A percentile compares a stretch with the other conserved stretches of the same genome.
These are phyloP conservation scores for Tridacna gigas DNA, from an alignment of 2,888 invertebrate species.

Conservation along the genomic window DNA sequence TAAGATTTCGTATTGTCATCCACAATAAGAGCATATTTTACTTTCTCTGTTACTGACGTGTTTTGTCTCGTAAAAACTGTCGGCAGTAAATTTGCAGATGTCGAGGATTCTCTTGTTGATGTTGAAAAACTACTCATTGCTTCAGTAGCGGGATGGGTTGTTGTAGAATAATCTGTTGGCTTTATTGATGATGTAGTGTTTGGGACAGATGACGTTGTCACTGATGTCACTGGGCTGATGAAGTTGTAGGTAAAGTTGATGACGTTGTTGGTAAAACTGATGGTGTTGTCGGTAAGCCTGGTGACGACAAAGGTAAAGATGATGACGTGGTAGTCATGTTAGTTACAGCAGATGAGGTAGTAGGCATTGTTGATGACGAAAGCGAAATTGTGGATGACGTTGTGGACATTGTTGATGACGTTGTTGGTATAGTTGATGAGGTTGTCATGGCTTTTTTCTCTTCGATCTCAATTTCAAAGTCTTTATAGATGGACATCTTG, in stretches of 20 bases:
- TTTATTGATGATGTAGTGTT: neutral
- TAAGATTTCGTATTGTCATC: neutral
- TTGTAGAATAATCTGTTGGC: neutral
- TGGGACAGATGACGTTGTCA: neutral
- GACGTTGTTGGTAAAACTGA: neutral
- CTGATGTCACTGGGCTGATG: neutral
- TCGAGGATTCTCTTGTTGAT: neutral
- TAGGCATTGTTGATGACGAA: neutral
- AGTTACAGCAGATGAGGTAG: constrained; percentile 1
- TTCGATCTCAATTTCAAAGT: constrained; percentile 36
- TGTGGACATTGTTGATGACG: neutral
- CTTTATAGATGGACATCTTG: constrained; percentile 38
- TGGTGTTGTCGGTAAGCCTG: neutral
- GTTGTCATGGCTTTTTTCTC: constrained; percentile 17
- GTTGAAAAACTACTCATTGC: neutral
- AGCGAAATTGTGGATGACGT: neutral
- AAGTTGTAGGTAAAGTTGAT: neutral
- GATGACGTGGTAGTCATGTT: neutral
- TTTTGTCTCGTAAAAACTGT: neutral
- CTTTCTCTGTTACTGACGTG: neutral
- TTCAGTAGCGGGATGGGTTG: neutral
- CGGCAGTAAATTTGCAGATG: neutral
- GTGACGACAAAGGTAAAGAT: neutral
- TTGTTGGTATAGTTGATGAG: constrained; percentile 1
- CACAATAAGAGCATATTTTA: neutral